These are phyloP conservation scores for Brachionus calyciflorus DNA, from an alignment of 1,140 invertebrate species.

Conservation along the genomic window DNA sequence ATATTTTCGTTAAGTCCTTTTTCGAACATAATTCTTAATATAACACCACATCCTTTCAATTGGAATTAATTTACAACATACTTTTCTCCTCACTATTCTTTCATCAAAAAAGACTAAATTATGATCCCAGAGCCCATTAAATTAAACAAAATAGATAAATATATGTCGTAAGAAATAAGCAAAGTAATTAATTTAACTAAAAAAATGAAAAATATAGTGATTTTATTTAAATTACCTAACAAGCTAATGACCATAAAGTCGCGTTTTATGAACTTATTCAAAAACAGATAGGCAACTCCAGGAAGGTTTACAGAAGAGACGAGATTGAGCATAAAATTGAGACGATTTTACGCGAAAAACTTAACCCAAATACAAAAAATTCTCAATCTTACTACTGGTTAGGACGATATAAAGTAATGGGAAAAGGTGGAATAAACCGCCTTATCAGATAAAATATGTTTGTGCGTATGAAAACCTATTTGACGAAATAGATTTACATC, in stretches of 20 bases:
- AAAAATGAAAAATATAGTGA: slow-evolving; percentile 1
- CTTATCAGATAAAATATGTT: background rate
- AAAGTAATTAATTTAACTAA: background rate
- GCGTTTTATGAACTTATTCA: background rate
- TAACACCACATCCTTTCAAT: too few relatives aligned
- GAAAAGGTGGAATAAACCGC: background rate
- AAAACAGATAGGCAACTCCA: background rate
- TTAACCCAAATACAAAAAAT: slow-evolving; percentile 5
- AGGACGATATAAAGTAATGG: background rate
- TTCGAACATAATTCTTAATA: too few relatives aligned
- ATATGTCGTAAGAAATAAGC: background rate
- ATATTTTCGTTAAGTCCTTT: too few relatives aligned
- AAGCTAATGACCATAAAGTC: background rate
- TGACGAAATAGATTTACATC: background rate
- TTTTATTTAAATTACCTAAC: background rate
- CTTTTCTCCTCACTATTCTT: too few relatives aligned
- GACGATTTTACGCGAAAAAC: too few relatives aligned
- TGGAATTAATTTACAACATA: too few relatives aligned
- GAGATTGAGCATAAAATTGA: background rate
- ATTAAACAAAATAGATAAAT: too few relatives aligned
- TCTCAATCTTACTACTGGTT: background rate
- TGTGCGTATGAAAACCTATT: background rate
- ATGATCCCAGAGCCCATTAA: too few relatives aligned
- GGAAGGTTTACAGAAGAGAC: too few relatives aligned
- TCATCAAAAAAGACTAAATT: too few relatives aligned